These are phyloP conservation scores for Mesitornis unicolor DNA, from an alignment of 2,113 vertebrate species.

Conservation along the genomic window DNA sequence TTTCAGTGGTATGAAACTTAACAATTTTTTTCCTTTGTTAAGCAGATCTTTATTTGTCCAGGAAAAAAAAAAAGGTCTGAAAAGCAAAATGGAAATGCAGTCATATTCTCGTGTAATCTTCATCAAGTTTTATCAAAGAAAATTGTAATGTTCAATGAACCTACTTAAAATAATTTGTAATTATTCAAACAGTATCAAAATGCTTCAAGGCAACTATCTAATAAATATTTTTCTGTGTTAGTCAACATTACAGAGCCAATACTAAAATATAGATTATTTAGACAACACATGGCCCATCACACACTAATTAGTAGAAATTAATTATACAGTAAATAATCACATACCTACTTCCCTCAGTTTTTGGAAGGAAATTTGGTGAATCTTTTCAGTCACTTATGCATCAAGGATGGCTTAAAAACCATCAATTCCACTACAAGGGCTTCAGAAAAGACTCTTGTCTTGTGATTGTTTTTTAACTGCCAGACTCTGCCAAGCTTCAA, in stretches of 20 bases:
- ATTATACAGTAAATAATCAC: not conserved
- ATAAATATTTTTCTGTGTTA: not conserved
- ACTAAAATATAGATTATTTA: not conserved
- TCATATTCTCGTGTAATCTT: not conserved
- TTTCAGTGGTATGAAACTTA: not conserved
- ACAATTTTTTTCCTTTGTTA: not conserved
- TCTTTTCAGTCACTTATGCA: not conserved
- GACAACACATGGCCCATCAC: not conserved
- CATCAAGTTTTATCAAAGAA: not conserved
- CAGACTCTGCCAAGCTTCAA: not conserved
- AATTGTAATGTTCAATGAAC: not conserved
- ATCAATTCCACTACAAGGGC: not conserved
- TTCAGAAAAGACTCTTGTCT: not conserved
- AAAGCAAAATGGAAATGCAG: not conserved
- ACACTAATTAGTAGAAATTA: not conserved
- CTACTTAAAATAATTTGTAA: not conserved
- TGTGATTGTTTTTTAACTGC: not conserved
- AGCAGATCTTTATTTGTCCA: too few species aligned
- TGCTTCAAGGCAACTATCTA: not conserved
- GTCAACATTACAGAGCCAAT: not conserved
- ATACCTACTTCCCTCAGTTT: not conserved
- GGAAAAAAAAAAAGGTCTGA: too few species aligned
- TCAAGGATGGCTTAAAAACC: not conserved
- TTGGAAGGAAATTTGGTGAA: not conserved
- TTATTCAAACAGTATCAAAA: not conserved